phyloP scores from a whole-genome alignment of 2,888 invertebrate genomes.

The Atethmia centrago region DNA sequence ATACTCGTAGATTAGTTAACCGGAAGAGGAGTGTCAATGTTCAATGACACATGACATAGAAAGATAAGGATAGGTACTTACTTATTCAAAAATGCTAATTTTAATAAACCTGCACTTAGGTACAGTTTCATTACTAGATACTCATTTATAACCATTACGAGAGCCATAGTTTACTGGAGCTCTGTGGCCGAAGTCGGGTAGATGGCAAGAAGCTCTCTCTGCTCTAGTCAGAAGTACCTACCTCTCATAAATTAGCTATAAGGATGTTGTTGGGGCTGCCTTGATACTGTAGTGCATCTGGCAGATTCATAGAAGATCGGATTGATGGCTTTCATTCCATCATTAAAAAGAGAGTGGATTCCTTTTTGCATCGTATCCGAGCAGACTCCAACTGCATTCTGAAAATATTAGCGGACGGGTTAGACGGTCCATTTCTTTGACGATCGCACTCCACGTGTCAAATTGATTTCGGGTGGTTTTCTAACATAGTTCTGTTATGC shows the following conservation, averaged over 20 bases:
- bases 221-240: no score
- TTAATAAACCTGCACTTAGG: background rate
- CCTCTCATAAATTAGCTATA: background rate
- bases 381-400: background rate
- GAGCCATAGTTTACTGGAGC: background rate
- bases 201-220: background rate
- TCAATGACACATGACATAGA: background rate
- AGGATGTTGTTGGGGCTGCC: background rate
- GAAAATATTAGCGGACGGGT: no score
- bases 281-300: background rate
- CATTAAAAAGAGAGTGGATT: no score
- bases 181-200: background rate
- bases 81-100: background rate
- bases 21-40: background rate
- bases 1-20: background rate
- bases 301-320: background rate
- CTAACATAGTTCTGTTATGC: no score
- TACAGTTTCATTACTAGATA: background rate
- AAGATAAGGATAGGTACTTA: background rate
- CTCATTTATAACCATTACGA: background rate
- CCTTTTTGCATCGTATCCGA: no score
- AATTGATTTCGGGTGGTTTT: no score
- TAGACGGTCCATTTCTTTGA: background rate
- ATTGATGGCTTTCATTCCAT: no score
- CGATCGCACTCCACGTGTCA: no score